Percentiles rank a stretch among this genome's conserved stretches.
phyloP scores from a whole-genome alignment of 2,888 invertebrate genomes.

The Ypsolopha scabrella region DNA sequence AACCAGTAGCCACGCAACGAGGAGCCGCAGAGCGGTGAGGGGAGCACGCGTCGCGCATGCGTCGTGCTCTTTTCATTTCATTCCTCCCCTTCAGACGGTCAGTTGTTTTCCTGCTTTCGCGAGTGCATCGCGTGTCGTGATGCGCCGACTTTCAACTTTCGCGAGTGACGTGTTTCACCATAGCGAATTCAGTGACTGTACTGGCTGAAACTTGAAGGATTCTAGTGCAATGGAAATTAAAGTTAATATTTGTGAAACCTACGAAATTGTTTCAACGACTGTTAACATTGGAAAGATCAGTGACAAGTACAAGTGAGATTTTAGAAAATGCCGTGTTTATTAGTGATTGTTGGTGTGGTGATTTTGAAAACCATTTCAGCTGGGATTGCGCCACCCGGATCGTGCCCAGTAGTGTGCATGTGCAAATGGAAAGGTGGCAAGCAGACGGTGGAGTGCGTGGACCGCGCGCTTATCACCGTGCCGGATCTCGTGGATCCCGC shows the following conservation, averaged over 20 bases:
- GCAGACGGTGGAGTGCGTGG: constrained; percentile 91
- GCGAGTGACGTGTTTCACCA: constrained; percentile 63
- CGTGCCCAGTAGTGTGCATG: constrained; percentile 82
- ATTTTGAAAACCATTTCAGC: constrained; percentile 50
- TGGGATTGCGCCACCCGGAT: constrained; percentile 65
- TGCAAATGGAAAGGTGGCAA: constrained; percentile 97
- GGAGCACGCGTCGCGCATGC: constrained; percentile 60
- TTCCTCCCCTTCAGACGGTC: constrained; percentile 13
- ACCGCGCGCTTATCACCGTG: constrained; percentile 84
- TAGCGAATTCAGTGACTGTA: constrained; percentile 20
- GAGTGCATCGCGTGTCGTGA: constrained; percentile 68
- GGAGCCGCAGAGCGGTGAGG: constrained; percentile 25
- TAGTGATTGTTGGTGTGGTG: constrained; percentile 57
- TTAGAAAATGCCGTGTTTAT: constrained; percentile 60
- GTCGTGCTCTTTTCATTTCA: constrained; percentile 39
- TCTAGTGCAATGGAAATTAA: constrained; percentile 11
- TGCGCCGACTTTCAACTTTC: constrained; percentile 71
- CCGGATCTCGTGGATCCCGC: constrained; percentile 89
- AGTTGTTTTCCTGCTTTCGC: constrained; percentile 56
- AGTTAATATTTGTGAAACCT: not conserved
- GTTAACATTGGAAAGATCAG: not conserved
- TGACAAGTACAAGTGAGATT: constrained; percentile 14
- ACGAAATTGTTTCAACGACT: constrained; percentile 9
- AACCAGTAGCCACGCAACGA: constrained; percentile 14
- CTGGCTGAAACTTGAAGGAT: constrained; percentile 11